Conservation (phyloP, 2,113 vertebrate species). For the Ptilonorhynchus violaceus region DNA sequence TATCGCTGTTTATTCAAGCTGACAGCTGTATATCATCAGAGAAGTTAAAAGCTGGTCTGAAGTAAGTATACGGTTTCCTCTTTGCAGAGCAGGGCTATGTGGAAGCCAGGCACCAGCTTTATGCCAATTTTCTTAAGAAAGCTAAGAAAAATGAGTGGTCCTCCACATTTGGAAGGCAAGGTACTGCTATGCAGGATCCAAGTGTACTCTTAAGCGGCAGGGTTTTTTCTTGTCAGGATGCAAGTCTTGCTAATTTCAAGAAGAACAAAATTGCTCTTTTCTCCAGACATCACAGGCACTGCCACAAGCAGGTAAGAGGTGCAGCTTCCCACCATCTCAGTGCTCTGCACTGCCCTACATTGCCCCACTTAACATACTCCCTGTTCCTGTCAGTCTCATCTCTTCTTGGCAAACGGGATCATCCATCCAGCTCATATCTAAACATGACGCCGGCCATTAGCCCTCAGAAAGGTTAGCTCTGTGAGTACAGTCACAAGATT, state of each 20-base stretch:
- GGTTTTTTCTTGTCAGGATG: not conserved
- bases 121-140: not conserved
- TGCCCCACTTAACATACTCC: rapidly evolving
- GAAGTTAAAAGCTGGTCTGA: not conserved
- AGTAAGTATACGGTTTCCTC: not conserved
- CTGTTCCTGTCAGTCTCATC: not conserved
- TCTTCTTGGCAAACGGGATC: not conserved
- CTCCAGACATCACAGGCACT: not conserved
- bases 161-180: not conserved
- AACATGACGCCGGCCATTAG: not conserved
- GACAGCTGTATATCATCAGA: not conserved
- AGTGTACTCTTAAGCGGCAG: not conserved
- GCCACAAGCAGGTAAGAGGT: not conserved
- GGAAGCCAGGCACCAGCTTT: not conserved
- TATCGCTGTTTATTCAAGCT: not conserved
- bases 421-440: not conserved
- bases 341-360: not conserved
- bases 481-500: not conserved
- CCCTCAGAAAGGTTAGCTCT: not conserved
- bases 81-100: not conserved
- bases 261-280: not conserved
- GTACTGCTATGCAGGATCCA: not conserved
- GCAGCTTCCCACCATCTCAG: not conserved
- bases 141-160: not conserved
- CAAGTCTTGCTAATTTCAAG: not conserved